Evolutionary conservation across 2,888 invertebrate genomes (phyloP).

Genomic region (Vesta saturnalis): DNA sequence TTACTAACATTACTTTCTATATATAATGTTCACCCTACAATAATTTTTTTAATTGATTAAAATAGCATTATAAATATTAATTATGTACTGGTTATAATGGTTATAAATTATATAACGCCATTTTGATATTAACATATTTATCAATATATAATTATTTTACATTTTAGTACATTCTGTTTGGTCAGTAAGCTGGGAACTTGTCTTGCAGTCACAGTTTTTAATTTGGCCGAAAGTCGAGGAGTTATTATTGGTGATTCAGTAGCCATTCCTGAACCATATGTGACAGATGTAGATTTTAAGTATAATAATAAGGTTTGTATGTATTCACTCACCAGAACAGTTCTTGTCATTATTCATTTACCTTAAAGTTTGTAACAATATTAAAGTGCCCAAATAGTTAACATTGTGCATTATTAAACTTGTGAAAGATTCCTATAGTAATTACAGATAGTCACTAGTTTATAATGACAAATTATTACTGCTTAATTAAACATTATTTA

Average conservation of each 20-base stretch:
- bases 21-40: background rate
- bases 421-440: too few relatives aligned
- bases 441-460: too few relatives aligned
- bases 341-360: too few relatives aligned
- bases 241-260: constrained; percentile 87
- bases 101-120: background rate
- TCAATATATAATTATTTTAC: constrained; percentile 14
- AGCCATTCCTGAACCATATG: constrained; percentile 80
- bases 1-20: background rate
- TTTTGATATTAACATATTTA: background rate
- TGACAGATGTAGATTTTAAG: constrained; percentile 69
- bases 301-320: constrained; percentile 66
- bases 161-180: constrained; percentile 79
- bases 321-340: too few relatives aligned
- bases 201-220: constrained; percentile 83
- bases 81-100: too few relatives aligned
- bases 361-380: too few relatives aligned
- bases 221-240: constrained; percentile 83
- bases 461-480: background rate
- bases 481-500: background rate
- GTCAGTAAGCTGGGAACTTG: constrained; percentile 78
- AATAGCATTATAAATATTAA: background rate
- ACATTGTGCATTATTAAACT: too few relatives aligned
- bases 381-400: too few relatives aligned
- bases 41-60: background rate